Conservation (phyloP, 1,140 invertebrate species). For the Yoshiicerus persimilis region DNA sequence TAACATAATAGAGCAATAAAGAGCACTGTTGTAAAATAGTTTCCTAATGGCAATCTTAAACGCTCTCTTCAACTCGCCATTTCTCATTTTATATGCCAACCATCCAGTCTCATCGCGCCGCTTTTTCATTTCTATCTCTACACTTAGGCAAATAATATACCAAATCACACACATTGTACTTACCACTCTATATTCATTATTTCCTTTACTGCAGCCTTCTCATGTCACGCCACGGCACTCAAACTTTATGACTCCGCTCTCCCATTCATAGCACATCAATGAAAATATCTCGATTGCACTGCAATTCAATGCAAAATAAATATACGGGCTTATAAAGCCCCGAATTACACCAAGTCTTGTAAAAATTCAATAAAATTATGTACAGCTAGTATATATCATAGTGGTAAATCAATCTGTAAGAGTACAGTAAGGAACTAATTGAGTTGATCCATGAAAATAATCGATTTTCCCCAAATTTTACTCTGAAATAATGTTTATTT, state of each 20-base stretch:
- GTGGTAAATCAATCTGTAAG: too few relatives aligned
- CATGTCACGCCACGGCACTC: neutral
- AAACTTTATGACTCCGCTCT: neutral
- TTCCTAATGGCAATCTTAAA: slow-evolving; percentile 18
- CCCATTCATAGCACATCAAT: neutral
- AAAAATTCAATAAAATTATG: too few relatives aligned
- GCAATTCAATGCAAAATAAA: neutral
- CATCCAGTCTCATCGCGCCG: neutral
- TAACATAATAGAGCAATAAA: neutral
- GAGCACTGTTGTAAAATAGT: neutral
- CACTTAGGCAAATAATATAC: too few relatives aligned
- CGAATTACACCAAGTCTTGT: neutral
- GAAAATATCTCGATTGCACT: neutral
- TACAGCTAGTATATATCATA: too few relatives aligned
- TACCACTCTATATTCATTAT: neutral
- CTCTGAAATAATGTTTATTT: too few relatives aligned
- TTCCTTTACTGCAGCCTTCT: neutral
- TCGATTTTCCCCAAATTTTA: too few relatives aligned
- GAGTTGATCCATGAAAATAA: too few relatives aligned
- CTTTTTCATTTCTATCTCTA: neutral
- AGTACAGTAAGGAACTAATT: too few relatives aligned
- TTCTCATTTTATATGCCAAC: neutral
- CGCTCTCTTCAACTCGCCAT: neutral
- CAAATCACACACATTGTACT: neutral
- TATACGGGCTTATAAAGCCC: neutral